Evolutionary conservation across 1,140 invertebrate genomes (phyloP).

Genomic region (Drosophila bocqueti): DNA sequence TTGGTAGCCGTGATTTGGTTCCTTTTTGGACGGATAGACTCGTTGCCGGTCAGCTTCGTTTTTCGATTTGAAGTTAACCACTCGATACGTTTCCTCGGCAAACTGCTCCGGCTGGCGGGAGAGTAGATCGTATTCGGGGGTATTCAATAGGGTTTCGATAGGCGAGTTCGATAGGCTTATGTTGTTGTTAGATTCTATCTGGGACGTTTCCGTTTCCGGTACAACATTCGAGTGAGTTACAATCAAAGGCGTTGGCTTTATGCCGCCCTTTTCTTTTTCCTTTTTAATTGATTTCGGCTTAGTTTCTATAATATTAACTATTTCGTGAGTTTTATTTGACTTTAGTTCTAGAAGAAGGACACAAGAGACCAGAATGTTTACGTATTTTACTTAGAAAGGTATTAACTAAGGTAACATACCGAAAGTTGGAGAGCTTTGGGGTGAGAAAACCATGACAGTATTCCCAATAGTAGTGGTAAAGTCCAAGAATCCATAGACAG

Average conservation of each 20-base stretch:
- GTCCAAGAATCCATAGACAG: conserved; percentile 92
- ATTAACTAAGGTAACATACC: conserved; percentile 47
- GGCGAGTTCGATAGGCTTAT: conserved; percentile 45
- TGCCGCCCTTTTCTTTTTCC: conserved; percentile 53
- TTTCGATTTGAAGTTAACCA: conserved; percentile 86
- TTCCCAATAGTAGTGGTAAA: conserved; percentile 96
- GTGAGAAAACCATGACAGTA: conserved; percentile 94
- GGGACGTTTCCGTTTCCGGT: conserved; percentile 35
- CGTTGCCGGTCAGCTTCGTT: conserved; percentile 50
- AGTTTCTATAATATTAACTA: conserved; percentile 70
- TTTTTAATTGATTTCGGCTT: conserved; percentile 49
- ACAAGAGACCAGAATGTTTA: neutral
- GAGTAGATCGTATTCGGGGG: conserved; percentile 93
- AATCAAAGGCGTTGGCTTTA: conserved; percentile 62
- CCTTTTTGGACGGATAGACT: conserved; percentile 51
- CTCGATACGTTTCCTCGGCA: conserved; percentile 91
- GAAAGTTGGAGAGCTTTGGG: conserved; percentile 85
- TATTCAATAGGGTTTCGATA: conserved; percentile 60
- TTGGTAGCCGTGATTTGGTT: conserved; percentile 66
- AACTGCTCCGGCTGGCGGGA: conserved; percentile 93
- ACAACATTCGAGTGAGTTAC: conserved; percentile 35
- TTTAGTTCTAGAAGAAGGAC: conserved; percentile 37
- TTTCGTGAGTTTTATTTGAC: conserved; percentile 38
- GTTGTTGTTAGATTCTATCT: conserved; percentile 21
- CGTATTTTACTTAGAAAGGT: neutral